Evolutionary conservation across 2,797 vertebrate species (phyloP).

Genomic region (Hafferia zeledoni): DNA sequence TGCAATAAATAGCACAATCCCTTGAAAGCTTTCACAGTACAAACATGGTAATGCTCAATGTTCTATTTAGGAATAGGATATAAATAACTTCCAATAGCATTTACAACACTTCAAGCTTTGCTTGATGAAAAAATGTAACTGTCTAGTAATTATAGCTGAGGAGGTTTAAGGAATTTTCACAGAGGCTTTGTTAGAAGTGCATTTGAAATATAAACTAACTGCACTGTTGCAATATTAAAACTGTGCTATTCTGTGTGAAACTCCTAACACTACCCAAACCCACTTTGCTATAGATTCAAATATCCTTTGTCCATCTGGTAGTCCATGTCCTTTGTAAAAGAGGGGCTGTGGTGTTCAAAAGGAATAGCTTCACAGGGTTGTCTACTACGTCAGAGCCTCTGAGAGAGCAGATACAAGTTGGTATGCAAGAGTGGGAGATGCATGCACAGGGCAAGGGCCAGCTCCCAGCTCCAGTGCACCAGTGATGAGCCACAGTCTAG

Average conservation of each 20-base stretch:
- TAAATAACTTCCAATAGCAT: not conserved
- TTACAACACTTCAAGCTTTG: not conserved
- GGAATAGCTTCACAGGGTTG: not conserved
- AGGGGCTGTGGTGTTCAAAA: not conserved
- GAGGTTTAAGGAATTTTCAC: not conserved
- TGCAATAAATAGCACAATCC: slow-evolving; percentile 20
- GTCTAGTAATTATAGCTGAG: not conserved
- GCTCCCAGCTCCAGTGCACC: not conserved
- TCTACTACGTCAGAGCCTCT: not conserved
- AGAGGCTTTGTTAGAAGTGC: not conserved
- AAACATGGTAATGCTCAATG: not conserved
- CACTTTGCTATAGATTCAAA: not conserved
- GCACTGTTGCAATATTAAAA: not conserved
- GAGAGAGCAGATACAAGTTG: accelerated
- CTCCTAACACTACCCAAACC: not conserved
- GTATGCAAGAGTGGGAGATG: accelerated
- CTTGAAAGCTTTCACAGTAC: not conserved
- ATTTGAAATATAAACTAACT: not conserved
- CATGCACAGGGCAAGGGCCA: accelerated
- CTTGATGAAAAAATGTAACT: not conserved
- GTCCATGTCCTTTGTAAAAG: not conserved
- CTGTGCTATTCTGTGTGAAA: not conserved
- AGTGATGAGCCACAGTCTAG: accelerated
- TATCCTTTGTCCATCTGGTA: too few relatives aligned
- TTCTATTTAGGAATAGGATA: not conserved